Base-by-base conservation (phyloP, 2,797 vertebrate species). In the Lacerta bilineata region DNA sequence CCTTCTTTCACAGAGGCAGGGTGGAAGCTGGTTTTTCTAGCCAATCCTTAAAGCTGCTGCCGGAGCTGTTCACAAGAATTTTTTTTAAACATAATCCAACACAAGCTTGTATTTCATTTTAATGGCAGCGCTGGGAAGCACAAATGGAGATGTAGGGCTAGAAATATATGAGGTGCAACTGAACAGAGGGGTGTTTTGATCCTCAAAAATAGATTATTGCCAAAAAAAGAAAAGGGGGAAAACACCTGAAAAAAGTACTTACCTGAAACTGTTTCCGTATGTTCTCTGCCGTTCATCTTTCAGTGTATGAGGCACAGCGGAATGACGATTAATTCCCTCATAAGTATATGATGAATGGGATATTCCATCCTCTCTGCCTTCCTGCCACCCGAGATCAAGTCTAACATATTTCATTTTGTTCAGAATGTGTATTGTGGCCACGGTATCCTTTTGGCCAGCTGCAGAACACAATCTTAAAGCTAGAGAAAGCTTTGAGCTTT, bases 91-190 rank as follows among this genome's bases (percentile, higher is more conserved):
- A 59, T 94, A 91, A 91, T 90, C 80, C 41, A 90, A 80, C 72
- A 29, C 83, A 86, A 91, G 8, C 41, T 72, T 95, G 86, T 94
- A 95, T 91, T 94, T 95, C 83, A 94, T 93, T 95, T 95, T 93
- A 96, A 91, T 75, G 86, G 50, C 41, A 80, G 74, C 80, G 90
- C 33, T 93, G 87, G 87, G 86, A 95, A 96, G 92, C 82, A 92
- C 59, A 94, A 95, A 96, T 94, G 90, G 84, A 95, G 90, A 94
- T 80, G 39, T 83, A 93, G 36, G 87, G 72, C 84, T 95, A 88
- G 80, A 96, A 95, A 95, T 95, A 92, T 89, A 93, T 0, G 82
- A 95, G 89, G 91, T 91, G 83, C 59, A 64, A 5, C 27, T 89
- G 27, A 77, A 94, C 79, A 80, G 7, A 23, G 59, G 87, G 3